phyloP scores from a whole-genome alignment of 2,113 vertebrate species.

The Ceratotherium simum region DNA sequence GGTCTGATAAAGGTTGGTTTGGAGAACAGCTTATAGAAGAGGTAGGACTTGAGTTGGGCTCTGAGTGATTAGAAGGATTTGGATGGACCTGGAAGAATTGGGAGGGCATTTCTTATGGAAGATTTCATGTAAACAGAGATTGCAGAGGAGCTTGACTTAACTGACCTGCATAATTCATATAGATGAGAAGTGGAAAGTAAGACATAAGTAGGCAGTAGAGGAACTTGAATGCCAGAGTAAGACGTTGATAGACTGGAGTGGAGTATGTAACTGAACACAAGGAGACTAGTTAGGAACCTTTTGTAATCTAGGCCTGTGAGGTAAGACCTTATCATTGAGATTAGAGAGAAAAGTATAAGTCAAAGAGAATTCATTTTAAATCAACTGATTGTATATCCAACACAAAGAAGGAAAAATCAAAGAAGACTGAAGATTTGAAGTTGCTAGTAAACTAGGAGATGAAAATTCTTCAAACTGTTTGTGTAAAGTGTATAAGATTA shows the following conservation, averaged over 20 bases:
- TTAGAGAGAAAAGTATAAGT: neutral
- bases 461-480: slow-evolving; percentile 15
- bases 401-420: neutral
- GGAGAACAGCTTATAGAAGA: slow-evolving; percentile 7
- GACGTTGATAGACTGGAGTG: neutral
- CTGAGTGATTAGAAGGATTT: slow-evolving; percentile 6
- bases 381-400: neutral
- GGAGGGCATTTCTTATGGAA: slow-evolving; percentile 18
- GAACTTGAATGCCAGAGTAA: slow-evolving; percentile 3
- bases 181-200: slow-evolving; percentile 45
- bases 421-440: neutral
- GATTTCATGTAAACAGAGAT: neutral
- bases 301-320: neutral
- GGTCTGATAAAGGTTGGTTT: neutral
- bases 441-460: slow-evolving; percentile 22
- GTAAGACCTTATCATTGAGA: neutral
- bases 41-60: neutral
- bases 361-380: neutral
- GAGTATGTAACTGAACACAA: neutral
- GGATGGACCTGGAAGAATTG: neutral
- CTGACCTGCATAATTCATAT: neutral
- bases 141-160: neutral
- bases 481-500: neutral
- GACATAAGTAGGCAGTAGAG: neutral
- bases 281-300: neutral